Percentiles rank a stretch among this genome's conserved stretches.
These are phyloP conservation scores for Cinara cedri DNA, from an alignment of 2,888 invertebrate species.

Conservation along the genomic window DNA sequence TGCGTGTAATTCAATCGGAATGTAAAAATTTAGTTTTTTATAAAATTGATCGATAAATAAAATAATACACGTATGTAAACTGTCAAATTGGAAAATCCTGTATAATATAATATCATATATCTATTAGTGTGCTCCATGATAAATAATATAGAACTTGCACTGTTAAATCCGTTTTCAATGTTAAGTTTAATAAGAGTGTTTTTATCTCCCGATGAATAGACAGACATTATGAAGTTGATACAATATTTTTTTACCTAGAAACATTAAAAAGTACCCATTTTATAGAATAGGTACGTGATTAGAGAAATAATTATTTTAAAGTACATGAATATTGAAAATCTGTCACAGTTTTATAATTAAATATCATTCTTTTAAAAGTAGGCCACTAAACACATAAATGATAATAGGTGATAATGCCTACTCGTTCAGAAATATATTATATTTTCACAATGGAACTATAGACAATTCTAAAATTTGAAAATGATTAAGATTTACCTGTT, in stretches of 20 bases:
- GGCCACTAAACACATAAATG: background rate
- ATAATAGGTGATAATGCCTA: background rate
- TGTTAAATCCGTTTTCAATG: too few species aligned
- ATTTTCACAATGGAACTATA: background rate
- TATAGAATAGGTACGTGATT: constrained; percentile 7
- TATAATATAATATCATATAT: too few species aligned
- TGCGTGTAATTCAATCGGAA: too few species aligned
- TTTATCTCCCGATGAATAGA: background rate
- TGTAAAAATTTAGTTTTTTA: too few species aligned
- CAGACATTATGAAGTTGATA: background rate
- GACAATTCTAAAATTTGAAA: too few species aligned
- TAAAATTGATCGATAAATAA: too few species aligned
- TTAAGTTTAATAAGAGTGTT: too few species aligned
- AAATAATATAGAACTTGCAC: too few species aligned
- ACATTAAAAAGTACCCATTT: background rate
- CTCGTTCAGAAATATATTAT: background rate
- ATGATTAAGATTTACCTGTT: too few species aligned
- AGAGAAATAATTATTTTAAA: constrained; percentile 10
- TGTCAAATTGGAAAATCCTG: too few species aligned
- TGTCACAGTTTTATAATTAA: constrained; percentile 2
- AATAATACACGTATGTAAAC: too few species aligned
- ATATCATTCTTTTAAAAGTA: background rate
- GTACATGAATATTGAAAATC: background rate
- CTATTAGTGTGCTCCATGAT: too few species aligned
- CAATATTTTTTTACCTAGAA: background rate